Percentiles rank a stretch among this genome's conserved stretches.
Evolutionary conservation across 2,888 invertebrate genomes (phyloP).

Genomic region (Chironomus riparius): DNA sequence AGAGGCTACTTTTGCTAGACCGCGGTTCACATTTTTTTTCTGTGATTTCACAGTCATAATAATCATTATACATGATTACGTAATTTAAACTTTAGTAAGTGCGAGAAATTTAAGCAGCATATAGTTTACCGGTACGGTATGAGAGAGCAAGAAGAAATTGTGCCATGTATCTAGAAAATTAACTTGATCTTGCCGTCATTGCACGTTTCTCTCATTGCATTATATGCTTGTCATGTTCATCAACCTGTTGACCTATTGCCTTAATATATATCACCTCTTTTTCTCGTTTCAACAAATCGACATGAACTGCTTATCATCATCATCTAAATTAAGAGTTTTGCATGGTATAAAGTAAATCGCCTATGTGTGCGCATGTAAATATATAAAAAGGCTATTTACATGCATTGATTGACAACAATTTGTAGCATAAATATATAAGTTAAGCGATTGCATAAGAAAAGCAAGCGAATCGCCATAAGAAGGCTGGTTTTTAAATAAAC

Average conservation of each 20-base stretch:
- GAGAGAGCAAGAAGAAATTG: neutral
- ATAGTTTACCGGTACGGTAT: neutral
- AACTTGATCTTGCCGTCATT: neutral
- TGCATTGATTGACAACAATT: neutral
- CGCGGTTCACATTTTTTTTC: neutral
- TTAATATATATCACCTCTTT: neutral
- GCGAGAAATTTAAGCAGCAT: neutral
- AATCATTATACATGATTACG: neutral
- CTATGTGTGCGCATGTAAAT: neutral
- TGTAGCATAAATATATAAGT: neutral
- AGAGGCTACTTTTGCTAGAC: neutral
- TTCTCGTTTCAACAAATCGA: neutral
- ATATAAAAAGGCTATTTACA: neutral
- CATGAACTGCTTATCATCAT: neutral
- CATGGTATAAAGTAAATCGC: neutral
- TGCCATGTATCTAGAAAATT: too few relatives aligned
- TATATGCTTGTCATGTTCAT: neutral
- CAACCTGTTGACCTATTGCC: constrained; percentile 7
- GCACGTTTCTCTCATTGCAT: neutral
- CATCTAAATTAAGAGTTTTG: neutral
- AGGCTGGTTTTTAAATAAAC: neutral
- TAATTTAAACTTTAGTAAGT: neutral
- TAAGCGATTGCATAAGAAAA: neutral
- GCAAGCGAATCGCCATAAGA: neutral
- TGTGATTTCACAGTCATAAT: neutral